These are phyloP conservation scores for Phalanger gymnotis DNA, from an alignment of 2,797 vertebrate species.

Conservation along the genomic window DNA sequence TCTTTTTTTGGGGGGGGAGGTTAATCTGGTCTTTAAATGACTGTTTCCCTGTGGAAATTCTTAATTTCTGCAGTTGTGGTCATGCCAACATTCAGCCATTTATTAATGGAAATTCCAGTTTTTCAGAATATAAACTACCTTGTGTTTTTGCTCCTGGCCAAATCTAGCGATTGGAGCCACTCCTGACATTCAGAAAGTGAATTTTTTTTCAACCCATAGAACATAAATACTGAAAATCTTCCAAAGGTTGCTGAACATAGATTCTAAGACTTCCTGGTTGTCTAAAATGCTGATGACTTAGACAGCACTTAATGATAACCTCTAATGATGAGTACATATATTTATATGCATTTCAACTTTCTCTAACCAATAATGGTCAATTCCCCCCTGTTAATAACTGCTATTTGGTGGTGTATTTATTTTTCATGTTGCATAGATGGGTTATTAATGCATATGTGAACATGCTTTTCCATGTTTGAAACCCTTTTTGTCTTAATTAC, in stretches of 20 bases:
- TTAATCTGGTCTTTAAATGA: neutral
- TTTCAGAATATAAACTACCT: conserved; percentile 43
- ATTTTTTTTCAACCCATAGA: conserved; percentile 32
- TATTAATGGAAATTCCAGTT: conserved; percentile 16
- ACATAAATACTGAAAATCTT: neutral
- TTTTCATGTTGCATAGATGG: conserved; percentile 56
- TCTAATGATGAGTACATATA: conserved; percentile 52
- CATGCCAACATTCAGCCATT: conserved; percentile 7
- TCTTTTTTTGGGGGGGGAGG: conserved; percentile 20
- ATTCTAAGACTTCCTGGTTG: conserved; percentile 42
- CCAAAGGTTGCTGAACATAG: conserved; percentile 46
- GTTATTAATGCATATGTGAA: conserved; percentile 76
- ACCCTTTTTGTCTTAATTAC: conserved; percentile 85
- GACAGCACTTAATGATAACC: conserved; percentile 51
- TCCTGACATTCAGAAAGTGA: neutral
- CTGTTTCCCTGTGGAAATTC: neutral
- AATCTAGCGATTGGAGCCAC: neutral
- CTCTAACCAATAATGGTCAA: conserved; percentile 18
- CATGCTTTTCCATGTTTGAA: conserved; percentile 80
- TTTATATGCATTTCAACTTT: conserved; percentile 54
- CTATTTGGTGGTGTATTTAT: conserved; percentile 45
- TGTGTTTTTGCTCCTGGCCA: conserved; percentile 36
- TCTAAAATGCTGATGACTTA: conserved; percentile 47
- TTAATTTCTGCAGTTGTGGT: conserved; percentile 4
- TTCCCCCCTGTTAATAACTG: conserved; percentile 62